Evolutionary conservation across 2,888 invertebrate species (phyloP).

Genomic region (Tanypteryx hageni): DNA sequence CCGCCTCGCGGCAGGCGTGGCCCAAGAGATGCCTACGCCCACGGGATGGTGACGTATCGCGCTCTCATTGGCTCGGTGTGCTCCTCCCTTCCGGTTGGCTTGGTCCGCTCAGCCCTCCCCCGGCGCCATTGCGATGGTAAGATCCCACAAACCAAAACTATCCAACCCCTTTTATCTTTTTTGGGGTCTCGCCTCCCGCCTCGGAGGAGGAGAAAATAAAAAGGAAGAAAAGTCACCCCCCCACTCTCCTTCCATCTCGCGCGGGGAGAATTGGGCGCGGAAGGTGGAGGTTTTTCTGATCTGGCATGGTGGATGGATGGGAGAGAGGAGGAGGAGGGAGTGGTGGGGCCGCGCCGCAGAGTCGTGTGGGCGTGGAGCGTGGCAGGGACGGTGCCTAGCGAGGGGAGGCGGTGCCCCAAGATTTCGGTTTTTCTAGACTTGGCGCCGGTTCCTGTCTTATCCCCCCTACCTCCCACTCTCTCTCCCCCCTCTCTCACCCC

Average conservation of each 20-base stretch:
- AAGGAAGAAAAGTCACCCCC: neutral
- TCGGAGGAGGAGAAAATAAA: neutral
- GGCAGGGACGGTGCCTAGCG: neutral
- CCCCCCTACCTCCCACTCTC: neutral
- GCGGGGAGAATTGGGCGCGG: neutral
- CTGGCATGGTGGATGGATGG: neutral
- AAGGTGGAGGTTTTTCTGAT: neutral
- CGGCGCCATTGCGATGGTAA: conserved; percentile 57
- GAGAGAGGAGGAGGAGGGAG: neutral
- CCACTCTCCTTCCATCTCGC: neutral
- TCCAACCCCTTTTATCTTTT: neutral
- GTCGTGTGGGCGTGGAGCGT: conserved; percentile 57
- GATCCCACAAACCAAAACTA: conserved; percentile 29
- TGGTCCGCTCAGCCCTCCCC: conserved; percentile 18
- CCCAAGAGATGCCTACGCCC: neutral
- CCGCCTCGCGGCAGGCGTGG: conserved; percentile 12
- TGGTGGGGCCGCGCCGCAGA: conserved; percentile 23
- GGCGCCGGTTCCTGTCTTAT: neutral
- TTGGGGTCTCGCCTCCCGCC: too few relatives aligned
- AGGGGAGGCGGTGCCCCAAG: conserved; percentile 41
- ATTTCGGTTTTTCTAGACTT: conserved; percentile 20
- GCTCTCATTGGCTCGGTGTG: neutral
- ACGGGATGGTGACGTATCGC: neutral
- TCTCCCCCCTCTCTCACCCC: neutral
- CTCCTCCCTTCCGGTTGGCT: conserved; percentile 9